phyloP scores from a whole-genome alignment of 64 coral and sea anemone genomes.

The Actinia tenebrosa region DNA sequence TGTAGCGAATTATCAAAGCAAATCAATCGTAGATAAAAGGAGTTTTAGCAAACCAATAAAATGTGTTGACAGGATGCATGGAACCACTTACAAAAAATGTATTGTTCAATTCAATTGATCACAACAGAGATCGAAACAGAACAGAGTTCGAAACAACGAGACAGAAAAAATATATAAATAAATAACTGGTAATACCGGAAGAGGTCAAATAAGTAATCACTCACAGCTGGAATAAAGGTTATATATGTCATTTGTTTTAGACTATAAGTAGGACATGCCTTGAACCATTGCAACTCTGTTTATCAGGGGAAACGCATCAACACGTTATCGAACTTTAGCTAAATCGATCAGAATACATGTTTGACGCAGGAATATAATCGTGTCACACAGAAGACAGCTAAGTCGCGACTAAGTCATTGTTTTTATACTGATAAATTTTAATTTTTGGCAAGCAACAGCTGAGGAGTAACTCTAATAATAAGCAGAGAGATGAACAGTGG shows the following conservation, averaged over 20 bases:
- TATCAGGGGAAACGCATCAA: neutral
- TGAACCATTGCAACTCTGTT: neutral
- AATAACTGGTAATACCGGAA: neutral
- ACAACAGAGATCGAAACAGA: constrained; percentile 4
- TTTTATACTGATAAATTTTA: neutral
- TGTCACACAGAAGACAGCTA: neutral
- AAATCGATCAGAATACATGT: neutral
- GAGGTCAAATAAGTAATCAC: neutral
- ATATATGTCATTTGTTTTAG: neutral
- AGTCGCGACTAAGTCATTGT: neutral
- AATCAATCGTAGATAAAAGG: neutral
- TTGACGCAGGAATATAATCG: neutral
- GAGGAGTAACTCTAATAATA: neutral
- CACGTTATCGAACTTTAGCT: neutral
- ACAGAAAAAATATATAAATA: neutral
- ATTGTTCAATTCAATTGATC: neutral
- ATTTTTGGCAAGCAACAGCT: neutral
- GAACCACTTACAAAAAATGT: neutral
- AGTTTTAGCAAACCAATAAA: neutral
- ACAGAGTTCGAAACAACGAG: neutral
- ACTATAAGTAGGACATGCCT: neutral
- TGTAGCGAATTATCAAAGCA: neutral
- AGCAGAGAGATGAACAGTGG: constrained; percentile 11
- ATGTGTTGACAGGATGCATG: neutral
- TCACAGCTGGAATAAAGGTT: neutral